These are phyloP conservation scores for Spheniscus mendiculus DNA, from an alignment of 2,113 vertebrate genomes.

Conservation along the genomic window DNA sequence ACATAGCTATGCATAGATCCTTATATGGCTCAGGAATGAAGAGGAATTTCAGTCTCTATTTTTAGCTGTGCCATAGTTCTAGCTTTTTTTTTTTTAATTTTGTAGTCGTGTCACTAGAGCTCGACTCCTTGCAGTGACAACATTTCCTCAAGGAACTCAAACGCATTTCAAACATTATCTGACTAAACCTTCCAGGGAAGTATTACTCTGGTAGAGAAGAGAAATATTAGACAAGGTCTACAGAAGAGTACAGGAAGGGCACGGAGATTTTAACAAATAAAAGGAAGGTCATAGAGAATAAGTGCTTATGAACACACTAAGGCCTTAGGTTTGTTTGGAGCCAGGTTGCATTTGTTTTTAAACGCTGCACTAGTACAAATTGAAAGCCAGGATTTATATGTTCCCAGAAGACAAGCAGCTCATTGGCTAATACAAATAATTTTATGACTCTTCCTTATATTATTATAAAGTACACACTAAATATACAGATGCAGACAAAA, in stretches of 20 bases:
- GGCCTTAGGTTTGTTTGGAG: neutral
- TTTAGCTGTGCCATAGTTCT: neutral
- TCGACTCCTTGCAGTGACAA: neutral
- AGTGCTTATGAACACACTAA: neutral
- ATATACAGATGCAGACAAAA: neutral
- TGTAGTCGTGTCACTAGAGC: neutral
- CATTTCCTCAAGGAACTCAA: neutral
- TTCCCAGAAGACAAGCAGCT: neutral
- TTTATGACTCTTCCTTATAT: neutral
- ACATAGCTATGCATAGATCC: slow-evolving; percentile 2
- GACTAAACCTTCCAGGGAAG: neutral
- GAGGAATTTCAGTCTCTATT: slow-evolving; percentile 16
- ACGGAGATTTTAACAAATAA: neutral
- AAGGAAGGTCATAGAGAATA: neutral
- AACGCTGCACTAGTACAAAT: neutral
- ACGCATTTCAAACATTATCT: neutral
- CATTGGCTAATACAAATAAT: neutral
- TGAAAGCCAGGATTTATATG: neutral
- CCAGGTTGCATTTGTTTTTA: neutral
- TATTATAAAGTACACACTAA: neutral
- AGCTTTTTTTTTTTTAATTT: neutral
- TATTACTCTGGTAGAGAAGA: neutral
- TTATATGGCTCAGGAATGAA: slow-evolving; percentile 27
- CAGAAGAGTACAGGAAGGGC: neutral
- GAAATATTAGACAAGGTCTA: neutral